Evolutionary conservation across 2,888 invertebrate genomes (phyloP).

Genomic region (Oegoconia quadripuncta): DNA sequence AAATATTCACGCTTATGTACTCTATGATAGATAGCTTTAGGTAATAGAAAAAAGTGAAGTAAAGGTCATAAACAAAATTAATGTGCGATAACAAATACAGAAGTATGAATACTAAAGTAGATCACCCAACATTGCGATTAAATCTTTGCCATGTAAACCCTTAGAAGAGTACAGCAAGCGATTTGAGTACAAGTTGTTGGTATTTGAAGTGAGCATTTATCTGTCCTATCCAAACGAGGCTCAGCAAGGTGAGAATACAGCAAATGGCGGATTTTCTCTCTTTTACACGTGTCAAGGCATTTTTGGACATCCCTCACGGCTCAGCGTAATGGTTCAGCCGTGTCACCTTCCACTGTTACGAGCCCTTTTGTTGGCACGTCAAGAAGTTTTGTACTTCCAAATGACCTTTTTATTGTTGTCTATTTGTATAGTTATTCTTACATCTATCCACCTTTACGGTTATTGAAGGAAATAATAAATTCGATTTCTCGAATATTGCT

Average conservation of each 20-base stretch:
- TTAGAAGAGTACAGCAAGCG: no score
- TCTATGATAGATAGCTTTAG: no score
- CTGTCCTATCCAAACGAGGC: conserved; percentile 22
- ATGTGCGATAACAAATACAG: no score
- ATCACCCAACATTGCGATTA: no score
- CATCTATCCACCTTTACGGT: no score
- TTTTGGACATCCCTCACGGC: conserved; percentile 25
- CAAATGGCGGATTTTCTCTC: conserved; percentile 35
- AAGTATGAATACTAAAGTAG: no score
- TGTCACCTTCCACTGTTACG: conserved; percentile 13
- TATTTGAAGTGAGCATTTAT: conserved; percentile 5
- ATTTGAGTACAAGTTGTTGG: no score
- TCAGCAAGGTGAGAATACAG: conserved; percentile 25
- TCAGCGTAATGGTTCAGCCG: conserved; percentile 26
- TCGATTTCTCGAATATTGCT: no score
- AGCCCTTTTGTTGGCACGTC: conserved; percentile 26
- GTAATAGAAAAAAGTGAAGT: no score
- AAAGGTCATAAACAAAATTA: no score
- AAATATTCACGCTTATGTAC: no score
- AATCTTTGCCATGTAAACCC: no score
- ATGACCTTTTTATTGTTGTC: conserved; percentile 16
- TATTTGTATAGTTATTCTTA: conserved; percentile 19
- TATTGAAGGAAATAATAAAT: background rate
- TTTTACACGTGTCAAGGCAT: conserved; percentile 31
- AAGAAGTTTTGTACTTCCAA: conserved; percentile 20